Evolutionary conservation across 2,797 vertebrate genomes (phyloP).

Genomic region (Acrossocheilus wenchowensis): DNA sequence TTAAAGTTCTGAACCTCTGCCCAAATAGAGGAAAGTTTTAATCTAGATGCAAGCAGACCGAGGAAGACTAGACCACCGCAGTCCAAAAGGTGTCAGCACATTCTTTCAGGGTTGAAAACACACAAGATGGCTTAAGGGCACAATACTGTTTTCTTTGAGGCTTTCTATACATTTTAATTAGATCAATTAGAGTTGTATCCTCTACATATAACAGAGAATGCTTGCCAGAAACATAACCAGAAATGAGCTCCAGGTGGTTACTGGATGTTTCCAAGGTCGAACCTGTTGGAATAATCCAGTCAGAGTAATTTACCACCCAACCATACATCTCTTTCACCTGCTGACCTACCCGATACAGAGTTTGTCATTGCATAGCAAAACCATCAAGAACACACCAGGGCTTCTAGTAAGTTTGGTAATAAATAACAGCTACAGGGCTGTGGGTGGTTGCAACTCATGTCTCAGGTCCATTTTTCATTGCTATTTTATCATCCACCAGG

Average conservation of each 20-base stretch:
- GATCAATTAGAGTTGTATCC: not conserved
- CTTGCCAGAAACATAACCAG: not conserved
- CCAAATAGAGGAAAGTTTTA: constrained; percentile 40
- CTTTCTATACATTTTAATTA: not conserved
- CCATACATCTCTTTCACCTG: not conserved
- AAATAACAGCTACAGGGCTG: not conserved
- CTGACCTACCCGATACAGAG: not conserved
- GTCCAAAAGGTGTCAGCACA: constrained; percentile 10
- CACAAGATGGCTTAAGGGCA: not conserved
- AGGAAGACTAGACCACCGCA: constrained; percentile 3
- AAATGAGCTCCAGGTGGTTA: not conserved
- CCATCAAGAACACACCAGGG: not conserved
- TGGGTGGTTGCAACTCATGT: not conserved
- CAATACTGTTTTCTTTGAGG: not conserved
- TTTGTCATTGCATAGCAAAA: not conserved
- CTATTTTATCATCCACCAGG: not conserved
- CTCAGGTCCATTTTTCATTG: not conserved
- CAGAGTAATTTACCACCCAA: not conserved
- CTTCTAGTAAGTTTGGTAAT: not conserved
- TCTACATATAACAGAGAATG: not conserved
- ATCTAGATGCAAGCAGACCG: constrained; percentile 46
- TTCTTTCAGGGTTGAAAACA: constrained; percentile 20
- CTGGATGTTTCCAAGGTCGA: not conserved
- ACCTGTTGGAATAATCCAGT: constrained; percentile 2
- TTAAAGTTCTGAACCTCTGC: constrained; percentile 42